phyloP scores from a whole-genome alignment of 2,888 invertebrate species.

The Oligia strigilis region DNA sequence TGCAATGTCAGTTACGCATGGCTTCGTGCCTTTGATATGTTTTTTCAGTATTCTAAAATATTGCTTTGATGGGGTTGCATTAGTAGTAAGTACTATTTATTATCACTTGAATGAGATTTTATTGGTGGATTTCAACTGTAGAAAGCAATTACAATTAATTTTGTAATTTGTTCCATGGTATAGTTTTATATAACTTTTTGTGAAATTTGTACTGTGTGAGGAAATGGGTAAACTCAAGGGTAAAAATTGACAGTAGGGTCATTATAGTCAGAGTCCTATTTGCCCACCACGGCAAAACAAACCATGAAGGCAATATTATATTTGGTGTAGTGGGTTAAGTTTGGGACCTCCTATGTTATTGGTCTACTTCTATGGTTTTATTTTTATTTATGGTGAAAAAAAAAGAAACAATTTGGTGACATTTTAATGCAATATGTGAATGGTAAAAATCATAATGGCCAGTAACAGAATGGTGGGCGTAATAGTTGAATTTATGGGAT shows the following conservation, averaged over 20 bases:
- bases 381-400: slow-evolving; percentile 49
- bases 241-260: background rate
- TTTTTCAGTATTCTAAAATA: slow-evolving; percentile 2
- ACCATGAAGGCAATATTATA: slow-evolving; percentile 70
- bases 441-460: slow-evolving; percentile 68
- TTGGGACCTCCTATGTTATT: slow-evolving; percentile 79
- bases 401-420: slow-evolving; percentile 37
- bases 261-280: slow-evolving; percentile 31
- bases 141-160: background rate
- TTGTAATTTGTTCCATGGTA: background rate
- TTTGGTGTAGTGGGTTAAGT: slow-evolving; percentile 87
- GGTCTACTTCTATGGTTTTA: slow-evolving; percentile 75
- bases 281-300: slow-evolving; percentile 63
- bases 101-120: background rate
- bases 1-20: slow-evolving; percentile 9
- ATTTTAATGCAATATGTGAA: slow-evolving; percentile 52
- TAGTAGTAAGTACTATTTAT: background rate
- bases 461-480: slow-evolving; percentile 71
- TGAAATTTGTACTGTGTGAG: background rate
- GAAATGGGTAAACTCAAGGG: background rate
- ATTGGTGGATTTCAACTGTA: background rate
- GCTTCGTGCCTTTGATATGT: background rate
- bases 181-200: background rate
- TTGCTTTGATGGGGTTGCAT: slow-evolving; percentile 4
- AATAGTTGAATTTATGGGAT: slow-evolving; percentile 68